phyloP scores from a whole-genome alignment of 2,797 vertebrate genomes.

The Schizopygopsis malacanthus region DNA sequence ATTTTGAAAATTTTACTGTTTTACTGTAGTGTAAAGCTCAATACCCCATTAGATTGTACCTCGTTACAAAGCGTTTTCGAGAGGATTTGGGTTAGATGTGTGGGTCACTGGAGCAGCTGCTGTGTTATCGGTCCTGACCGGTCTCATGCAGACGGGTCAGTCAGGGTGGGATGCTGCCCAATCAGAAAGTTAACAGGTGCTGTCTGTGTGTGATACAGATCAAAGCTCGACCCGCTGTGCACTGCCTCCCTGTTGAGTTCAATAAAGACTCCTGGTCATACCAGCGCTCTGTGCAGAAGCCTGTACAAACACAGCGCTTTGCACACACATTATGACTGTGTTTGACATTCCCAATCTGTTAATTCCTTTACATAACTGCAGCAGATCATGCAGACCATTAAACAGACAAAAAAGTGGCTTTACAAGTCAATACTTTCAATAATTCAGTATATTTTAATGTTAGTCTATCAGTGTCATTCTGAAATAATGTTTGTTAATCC shows the following conservation, averaged over 20 bases:
- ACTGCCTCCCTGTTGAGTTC: constrained; percentile 53
- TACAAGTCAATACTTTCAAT: neutral
- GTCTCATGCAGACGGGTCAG: neutral
- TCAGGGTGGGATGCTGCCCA: constrained; percentile 36
- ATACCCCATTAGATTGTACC: neutral
- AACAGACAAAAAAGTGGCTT: no score
- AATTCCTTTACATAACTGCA: neutral
- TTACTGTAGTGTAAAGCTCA: neutral
- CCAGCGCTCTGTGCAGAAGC: constrained; percentile 57
- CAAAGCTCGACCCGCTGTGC: constrained; percentile 53
- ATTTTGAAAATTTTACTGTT: neutral
- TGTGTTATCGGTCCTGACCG: constrained; percentile 71
- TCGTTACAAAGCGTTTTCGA: constrained; percentile 53
- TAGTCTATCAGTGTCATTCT: no score
- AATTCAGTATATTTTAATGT: no score
- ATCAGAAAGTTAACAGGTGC: constrained; percentile 65
- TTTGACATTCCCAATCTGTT: neutral
- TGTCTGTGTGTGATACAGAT: constrained; percentile 54
- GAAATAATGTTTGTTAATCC: no score
- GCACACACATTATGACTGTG: neutral
- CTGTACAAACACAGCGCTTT: constrained; percentile 49
- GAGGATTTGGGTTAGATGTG: constrained; percentile 25
- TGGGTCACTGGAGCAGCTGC: constrained; percentile 66
- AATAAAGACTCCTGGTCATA: constrained; percentile 55
- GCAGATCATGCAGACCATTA: neutral